Evolutionary conservation across 2,113 vertebrate genomes (phyloP).

Genomic region (Mormyrus lacerda): DNA sequence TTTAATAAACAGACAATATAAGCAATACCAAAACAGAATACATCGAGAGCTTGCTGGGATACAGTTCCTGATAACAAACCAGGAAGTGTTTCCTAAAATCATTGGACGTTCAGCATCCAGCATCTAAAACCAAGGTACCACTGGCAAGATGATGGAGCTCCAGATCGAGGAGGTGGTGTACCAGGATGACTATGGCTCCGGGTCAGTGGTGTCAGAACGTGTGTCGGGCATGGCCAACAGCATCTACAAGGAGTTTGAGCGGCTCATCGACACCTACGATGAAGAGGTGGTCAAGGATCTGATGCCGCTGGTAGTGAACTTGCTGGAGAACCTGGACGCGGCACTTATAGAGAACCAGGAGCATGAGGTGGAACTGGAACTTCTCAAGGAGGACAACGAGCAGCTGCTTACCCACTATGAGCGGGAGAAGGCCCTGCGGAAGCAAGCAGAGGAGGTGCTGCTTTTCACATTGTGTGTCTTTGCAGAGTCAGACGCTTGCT

Average conservation of each 20-base stretch:
- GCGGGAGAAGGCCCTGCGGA: constrained; percentile 82
- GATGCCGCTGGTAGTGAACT: constrained; percentile 94
- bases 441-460: constrained; percentile 82
- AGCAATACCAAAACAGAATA: not conserved
- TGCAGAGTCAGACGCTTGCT: not conserved
- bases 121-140: constrained; percentile 2
- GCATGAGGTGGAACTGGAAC: constrained; percentile 88
- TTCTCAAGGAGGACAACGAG: constrained; percentile 90
- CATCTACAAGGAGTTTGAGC: constrained; percentile 97
- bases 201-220: constrained; percentile 94
- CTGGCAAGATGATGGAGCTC: constrained; percentile 83
- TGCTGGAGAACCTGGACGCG: constrained; percentile 91
- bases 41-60: not conserved
- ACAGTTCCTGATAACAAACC: not conserved
- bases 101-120: not conserved
- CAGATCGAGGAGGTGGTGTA: constrained; percentile 92
- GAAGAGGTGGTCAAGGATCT: constrained; percentile 97
- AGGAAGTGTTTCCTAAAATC: not conserved
- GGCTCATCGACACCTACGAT: constrained; percentile 88
- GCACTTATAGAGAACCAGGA: constrained; percentile 95
- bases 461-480: not conserved
- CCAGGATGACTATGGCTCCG: constrained; percentile 93
- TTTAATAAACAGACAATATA: not conserved
- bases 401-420: constrained; percentile 92
- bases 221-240: constrained; percentile 90